Evolutionary conservation across 2,113 vertebrate species (phyloP).

Genomic region (Acinonyx jubatus): DNA sequence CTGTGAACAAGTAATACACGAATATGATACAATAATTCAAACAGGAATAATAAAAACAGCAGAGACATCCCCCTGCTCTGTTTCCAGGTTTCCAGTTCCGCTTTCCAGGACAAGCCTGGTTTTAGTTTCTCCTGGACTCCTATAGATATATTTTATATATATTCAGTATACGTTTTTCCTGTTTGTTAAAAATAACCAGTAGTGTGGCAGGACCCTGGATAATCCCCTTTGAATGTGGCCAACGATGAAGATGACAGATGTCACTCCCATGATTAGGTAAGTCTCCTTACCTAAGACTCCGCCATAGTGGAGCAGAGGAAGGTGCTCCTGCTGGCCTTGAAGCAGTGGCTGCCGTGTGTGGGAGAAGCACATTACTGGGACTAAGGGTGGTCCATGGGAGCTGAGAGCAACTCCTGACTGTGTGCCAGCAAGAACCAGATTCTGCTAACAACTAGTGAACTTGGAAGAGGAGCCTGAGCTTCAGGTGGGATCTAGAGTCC

Average conservation of each 20-base stretch:
- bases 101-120: not conserved
- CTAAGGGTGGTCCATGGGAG: fast-evolving
- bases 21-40: not conserved
- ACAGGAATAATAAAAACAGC: not conserved
- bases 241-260: not conserved
- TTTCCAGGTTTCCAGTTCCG: not conserved
- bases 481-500: not conserved
- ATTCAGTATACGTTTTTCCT: not conserved
- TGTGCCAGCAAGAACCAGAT: not conserved
- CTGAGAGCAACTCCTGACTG: no score
- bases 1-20: not conserved
- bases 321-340: not conserved
- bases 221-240: not conserved
- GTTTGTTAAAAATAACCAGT: not conserved
- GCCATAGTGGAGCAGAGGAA: not conserved
- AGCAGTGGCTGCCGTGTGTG: no score
- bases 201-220: not conserved
- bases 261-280: not conserved
- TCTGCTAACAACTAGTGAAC: not conserved
- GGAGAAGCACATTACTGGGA: not conserved
- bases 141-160: not conserved
- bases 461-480: not conserved
- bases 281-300: not conserved
- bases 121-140: not conserved
- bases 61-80: not conserved